Percentiles rank a stretch among this genome's conserved stretches.
Evolutionary conservation across 2,797 vertebrate species (phyloP).

Genomic region (Buceros bicornis): DNA sequence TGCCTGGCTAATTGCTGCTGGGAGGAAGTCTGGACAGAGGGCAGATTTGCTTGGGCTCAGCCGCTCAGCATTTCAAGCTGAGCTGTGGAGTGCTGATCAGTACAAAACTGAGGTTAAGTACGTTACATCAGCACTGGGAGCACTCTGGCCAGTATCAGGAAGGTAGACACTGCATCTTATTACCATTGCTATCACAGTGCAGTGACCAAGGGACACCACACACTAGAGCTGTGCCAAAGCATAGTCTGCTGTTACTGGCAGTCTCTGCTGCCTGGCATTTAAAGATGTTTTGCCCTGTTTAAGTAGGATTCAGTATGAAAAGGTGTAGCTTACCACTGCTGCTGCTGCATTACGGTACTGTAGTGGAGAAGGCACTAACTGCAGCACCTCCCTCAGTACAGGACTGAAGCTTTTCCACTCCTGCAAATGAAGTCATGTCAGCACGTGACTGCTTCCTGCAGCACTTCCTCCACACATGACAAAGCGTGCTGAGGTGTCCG

Average conservation of each 20-base stretch:
- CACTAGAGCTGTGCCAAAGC: not conserved
- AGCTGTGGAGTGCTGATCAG: not conserved
- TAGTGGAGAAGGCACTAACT: not conserved
- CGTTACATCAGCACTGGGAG: not conserved
- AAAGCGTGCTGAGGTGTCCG: not conserved
- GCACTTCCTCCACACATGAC: not conserved
- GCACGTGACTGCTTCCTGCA: not conserved
- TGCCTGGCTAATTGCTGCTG: not conserved
- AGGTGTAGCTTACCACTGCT: not conserved
- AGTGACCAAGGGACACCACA: not conserved
- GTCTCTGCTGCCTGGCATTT: not conserved
- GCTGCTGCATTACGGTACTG: not conserved
- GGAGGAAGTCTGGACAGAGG: not conserved
- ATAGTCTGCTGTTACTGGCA: not conserved
- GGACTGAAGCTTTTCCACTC: not conserved
- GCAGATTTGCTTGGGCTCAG: not conserved
- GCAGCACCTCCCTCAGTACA: not conserved
- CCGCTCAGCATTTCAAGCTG: not conserved
- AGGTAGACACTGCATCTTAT: not conserved
- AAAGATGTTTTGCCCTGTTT: not conserved
- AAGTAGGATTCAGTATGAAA: not conserved
- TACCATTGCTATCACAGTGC: not conserved
- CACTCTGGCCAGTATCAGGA: not conserved
- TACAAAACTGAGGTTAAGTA: not conserved
- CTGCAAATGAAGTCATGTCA: not conserved